Conservation (phyloP, 2,888 invertebrate genomes). For the Protophormia terraenovae region DNA sequence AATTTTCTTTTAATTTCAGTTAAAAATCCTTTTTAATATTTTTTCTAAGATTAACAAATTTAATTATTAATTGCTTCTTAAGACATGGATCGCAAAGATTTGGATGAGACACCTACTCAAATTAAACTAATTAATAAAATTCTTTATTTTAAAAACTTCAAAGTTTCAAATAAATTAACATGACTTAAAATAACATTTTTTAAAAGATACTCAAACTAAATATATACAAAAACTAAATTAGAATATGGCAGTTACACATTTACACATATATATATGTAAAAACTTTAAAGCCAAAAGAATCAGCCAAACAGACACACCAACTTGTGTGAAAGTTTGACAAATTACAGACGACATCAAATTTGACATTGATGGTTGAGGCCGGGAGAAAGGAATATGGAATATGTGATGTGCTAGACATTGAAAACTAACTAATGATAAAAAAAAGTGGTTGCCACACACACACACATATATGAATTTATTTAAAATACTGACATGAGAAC, state of each 20-base stretch:
- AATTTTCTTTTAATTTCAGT: too few species aligned
- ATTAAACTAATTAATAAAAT: slow-evolving; percentile 52
- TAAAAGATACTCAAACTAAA: background rate
- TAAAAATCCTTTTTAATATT: too few species aligned
- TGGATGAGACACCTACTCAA: too few species aligned
- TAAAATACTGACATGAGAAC: slow-evolving; percentile 16
- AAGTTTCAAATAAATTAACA: slow-evolving; percentile 26
- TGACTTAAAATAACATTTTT: slow-evolving; percentile 16
- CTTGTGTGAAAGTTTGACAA: slow-evolving; percentile 75
- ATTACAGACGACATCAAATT: slow-evolving; percentile 76
- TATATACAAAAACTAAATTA: background rate
- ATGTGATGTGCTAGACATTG: slow-evolving; percentile 24
- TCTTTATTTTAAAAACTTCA: background rate
- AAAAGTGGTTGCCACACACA: slow-evolving; percentile 2
- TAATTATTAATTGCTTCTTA: too few species aligned
- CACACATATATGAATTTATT: background rate
- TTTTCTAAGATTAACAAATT: too few species aligned
- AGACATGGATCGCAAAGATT: background rate
- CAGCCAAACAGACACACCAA: background rate
- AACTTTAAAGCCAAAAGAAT: background rate
- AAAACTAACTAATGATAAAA: slow-evolving; percentile 54
- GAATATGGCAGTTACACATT: background rate
- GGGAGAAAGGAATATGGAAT: background rate
- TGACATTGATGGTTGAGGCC: slow-evolving; percentile 73
- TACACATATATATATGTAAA: background rate